These are phyloP conservation scores for Diorhabda elongata DNA, from an alignment of 1,140 invertebrate genomes.

Conservation along the genomic window DNA sequence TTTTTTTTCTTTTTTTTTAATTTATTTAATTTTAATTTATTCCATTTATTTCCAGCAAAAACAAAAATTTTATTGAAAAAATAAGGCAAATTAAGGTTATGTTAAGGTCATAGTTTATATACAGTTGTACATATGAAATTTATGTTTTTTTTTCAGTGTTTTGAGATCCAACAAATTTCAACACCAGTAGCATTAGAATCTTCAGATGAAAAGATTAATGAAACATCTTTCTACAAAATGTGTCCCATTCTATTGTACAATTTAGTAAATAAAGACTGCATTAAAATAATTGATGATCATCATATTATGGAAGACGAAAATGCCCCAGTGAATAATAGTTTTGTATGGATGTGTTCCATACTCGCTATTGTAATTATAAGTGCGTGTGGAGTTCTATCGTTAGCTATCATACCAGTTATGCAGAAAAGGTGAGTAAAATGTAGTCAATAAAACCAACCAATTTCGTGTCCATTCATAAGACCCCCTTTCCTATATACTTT, in stretches of 20 bases:
- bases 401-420: slow-evolving; percentile 85
- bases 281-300: neutral
- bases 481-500: too few relatives aligned
- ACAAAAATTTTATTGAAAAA: too few relatives aligned
- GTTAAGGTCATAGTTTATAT: too few relatives aligned
- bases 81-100: too few relatives aligned
- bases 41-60: too few relatives aligned
- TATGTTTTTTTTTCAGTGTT: slow-evolving; percentile 23
- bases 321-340: slow-evolving; percentile 7
- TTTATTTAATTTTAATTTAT: too few relatives aligned
- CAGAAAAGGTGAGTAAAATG: slow-evolving; percentile 57
- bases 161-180: slow-evolving; percentile 19
- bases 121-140: too few relatives aligned
- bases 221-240: slow-evolving; percentile 30
- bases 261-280: slow-evolving; percentile 22
- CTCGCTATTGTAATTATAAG: slow-evolving; percentile 79
- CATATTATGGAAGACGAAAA: slow-evolving; percentile 13
- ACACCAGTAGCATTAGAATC: neutral
- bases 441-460: too few relatives aligned
- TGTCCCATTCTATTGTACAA: slow-evolving; percentile 40
- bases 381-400: slow-evolving; percentile 75
- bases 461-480: too few relatives aligned
- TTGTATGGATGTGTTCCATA: slow-evolving; percentile 72
- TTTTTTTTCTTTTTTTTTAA: too few relatives aligned
- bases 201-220: slow-evolving; percentile 16